phyloP scores from a whole-genome alignment of 2,113 vertebrate species.

The Urocitellus parryii region DNA sequence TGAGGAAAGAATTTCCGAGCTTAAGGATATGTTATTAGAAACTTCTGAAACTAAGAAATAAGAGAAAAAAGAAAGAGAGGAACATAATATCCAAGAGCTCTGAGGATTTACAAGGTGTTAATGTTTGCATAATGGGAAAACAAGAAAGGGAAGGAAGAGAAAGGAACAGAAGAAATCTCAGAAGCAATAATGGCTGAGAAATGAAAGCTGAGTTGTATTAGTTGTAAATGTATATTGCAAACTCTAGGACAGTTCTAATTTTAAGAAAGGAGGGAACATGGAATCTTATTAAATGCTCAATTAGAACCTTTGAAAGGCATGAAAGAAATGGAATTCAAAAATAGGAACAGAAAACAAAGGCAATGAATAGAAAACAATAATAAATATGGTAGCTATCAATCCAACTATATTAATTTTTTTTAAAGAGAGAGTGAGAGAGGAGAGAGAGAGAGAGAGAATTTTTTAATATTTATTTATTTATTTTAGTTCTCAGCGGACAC shows the following conservation, averaged over 20 bases:
- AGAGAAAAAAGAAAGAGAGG: not conserved
- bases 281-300: not conserved
- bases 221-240: not conserved
- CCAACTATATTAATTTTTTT: not conserved
- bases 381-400: not conserved
- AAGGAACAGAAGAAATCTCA: conserved; percentile 5
- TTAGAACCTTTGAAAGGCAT: not conserved
- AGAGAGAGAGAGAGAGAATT: too few relatives aligned
- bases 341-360: not conserved
- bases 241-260: not conserved
- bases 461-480: too few relatives aligned
- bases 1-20: not conserved
- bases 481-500: too few relatives aligned
- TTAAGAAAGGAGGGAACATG: not conserved
- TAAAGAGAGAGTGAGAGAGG: too few relatives aligned
- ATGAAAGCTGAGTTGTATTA: not conserved
- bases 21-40: not conserved
- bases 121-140: not conserved
- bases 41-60: not conserved
- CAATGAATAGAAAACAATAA: not conserved
- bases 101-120: not conserved
- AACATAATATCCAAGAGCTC: not conserved
- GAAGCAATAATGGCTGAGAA: not conserved
- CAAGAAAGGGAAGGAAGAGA: not conserved
- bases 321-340: conserved; percentile 3